These are phyloP conservation scores for Athrips mouffetella DNA, from an alignment of 2,888 invertebrate species.

Conservation along the genomic window DNA sequence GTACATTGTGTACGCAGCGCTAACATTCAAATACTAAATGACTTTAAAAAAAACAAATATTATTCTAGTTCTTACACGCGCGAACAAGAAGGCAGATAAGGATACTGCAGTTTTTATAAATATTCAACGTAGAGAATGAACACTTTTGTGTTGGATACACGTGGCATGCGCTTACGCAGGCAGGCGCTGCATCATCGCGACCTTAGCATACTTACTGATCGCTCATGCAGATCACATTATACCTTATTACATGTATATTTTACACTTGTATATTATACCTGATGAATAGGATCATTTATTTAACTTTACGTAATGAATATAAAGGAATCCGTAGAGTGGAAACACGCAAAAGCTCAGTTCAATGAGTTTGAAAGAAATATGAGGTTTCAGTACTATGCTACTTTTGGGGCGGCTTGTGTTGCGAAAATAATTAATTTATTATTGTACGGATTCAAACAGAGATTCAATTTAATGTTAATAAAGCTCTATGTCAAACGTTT, in stretches of 20 bases:
- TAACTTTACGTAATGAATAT: background rate
- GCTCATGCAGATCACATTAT: conserved; percentile 28
- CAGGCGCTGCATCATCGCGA: conserved; percentile 23
- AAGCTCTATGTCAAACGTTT: too few relatives aligned
- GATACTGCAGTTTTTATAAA: background rate
- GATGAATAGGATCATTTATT: background rate
- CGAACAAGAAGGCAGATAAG: background rate
- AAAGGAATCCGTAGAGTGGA: too few relatives aligned
- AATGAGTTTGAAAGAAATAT: too few relatives aligned
- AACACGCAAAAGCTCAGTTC: too few relatives aligned
- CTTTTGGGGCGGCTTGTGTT: background rate
- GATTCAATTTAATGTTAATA: too few relatives aligned
- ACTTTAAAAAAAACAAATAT: too few relatives aligned
- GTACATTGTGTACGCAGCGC: too few relatives aligned
- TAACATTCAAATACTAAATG: too few relatives aligned
- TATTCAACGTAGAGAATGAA: background rate
- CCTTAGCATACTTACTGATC: conserved; percentile 32
- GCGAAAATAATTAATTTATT: background rate
- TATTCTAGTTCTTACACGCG: too few relatives aligned
- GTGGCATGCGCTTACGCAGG: background rate
- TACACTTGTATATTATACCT: background rate
- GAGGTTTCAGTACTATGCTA: background rate
- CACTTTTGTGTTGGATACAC: background rate
- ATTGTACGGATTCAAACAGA: too few relatives aligned
- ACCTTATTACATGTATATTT: conserved; percentile 23